These are phyloP conservation scores for Sesamia nonagrioides DNA, from an alignment of 1,140 invertebrate genomes.

Conservation along the genomic window DNA sequence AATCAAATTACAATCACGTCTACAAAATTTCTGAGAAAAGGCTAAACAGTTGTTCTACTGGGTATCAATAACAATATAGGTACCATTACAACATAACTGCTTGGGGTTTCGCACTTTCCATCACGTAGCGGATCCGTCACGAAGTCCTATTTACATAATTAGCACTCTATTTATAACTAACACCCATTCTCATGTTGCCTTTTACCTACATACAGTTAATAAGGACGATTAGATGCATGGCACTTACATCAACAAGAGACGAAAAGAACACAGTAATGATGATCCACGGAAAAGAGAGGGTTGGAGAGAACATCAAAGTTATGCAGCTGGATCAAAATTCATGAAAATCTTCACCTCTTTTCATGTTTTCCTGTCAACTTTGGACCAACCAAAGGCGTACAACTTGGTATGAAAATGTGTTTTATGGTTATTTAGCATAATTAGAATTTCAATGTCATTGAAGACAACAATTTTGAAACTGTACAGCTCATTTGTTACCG, in stretches of 20 bases:
- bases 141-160: slow-evolving; percentile 52
- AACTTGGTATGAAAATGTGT: not conserved
- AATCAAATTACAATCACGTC: not conserved
- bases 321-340: not conserved
- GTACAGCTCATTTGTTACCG: not conserved
- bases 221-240: slow-evolving; percentile 40
- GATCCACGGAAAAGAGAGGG: not conserved
- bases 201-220: slow-evolving; percentile 44
- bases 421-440: not conserved
- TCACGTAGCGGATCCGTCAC: slow-evolving; percentile 52
- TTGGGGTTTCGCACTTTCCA: slow-evolving; percentile 50
- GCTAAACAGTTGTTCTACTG: not conserved
- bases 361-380: not conserved
- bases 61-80: slow-evolving; percentile 46
- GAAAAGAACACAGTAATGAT: not conserved
- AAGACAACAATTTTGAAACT: not conserved
- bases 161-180: slow-evolving; percentile 50
- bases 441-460: slow-evolving; percentile 1
- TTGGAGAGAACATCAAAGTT: not conserved
- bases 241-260: slow-evolving; percentile 3
- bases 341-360: not conserved
- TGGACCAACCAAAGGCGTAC: not conserved
- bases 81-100: slow-evolving; percentile 41
- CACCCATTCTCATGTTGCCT: slow-evolving; percentile 40
- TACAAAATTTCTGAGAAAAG: slow-evolving; percentile 19